Conservation (phyloP, 2,888 invertebrate genomes). For the Enchytraeus crypticus region DNA sequence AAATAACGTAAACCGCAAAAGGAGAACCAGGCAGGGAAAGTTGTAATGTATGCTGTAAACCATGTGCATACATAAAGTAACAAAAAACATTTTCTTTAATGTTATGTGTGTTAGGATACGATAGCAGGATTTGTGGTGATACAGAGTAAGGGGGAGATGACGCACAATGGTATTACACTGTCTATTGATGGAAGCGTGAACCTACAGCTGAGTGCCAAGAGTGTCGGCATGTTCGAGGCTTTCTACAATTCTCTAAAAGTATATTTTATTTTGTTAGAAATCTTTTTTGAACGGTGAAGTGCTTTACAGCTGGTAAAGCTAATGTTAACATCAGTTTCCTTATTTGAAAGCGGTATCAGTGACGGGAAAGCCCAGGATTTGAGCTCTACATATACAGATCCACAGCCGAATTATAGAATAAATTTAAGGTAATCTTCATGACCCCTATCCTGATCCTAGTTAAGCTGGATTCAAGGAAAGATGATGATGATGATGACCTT, state of each 20-base stretch:
- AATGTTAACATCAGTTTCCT: too few relatives aligned
- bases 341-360: too few relatives aligned
- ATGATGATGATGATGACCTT: too few relatives aligned
- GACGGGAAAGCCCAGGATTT: too few relatives aligned
- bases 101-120: slow-evolving; percentile 60
- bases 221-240: slow-evolving; percentile 84
- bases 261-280: slow-evolving; percentile 6
- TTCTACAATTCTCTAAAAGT: slow-evolving; percentile 91
- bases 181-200: slow-evolving; percentile 74
- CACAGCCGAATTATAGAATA: not conserved
- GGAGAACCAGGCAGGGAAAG: too few relatives aligned
- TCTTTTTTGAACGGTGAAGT: not conserved
- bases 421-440: not conserved
- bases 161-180: slow-evolving; percentile 83
- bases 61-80: too few relatives aligned
- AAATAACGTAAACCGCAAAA: too few relatives aligned
- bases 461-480: too few relatives aligned
- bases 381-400: too few relatives aligned
- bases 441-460: not conserved
- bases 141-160: slow-evolving; percentile 60
- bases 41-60: too few relatives aligned
- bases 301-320: too few relatives aligned
- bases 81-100: too few relatives aligned
- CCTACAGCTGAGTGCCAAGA: slow-evolving; percentile 80
- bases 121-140: slow-evolving; percentile 74